Base-by-base conservation (phyloP, 2,113 vertebrate genomes). In the Phyllostomus discolor region DNA sequence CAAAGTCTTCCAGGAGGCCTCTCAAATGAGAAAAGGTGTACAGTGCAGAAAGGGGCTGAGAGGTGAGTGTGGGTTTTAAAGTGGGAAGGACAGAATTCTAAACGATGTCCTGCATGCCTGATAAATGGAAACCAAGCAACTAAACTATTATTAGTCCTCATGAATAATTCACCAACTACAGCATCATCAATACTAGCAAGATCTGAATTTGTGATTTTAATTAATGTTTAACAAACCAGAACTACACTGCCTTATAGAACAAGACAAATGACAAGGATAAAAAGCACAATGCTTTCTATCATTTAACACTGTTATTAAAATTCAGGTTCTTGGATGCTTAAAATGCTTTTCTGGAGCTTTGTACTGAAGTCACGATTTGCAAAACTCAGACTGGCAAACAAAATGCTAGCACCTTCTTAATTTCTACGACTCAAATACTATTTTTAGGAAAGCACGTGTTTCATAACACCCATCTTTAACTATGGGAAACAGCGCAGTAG, bases 161-260 rank as follows among this genome's bases (percentile, higher is more conserved):
- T 97, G 95, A 97, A 97, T 96, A 96, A 97, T 97, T 96, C 94
- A 96, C 95, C 62, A 94, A 90, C 83, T 57, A 91, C 79, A 86
- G 81, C 62, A 64, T 96, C 95, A 96, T 94, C 96, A 93, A 84
- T 96, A 96, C 54, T 70, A 94, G 78, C 88, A 96, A 89, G 82
- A 93, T 84, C 78, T 88, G 94, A 96, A 96, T 96, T 87, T 96
- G 95, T 96, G 89, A 97, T 94, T 97, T 97, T 97, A 96, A 97
- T 97, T 97, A 97, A 97, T 96, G 95, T 96, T 98, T 97, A 97
- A 97, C 91, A 96, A 98, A 93, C 82, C 73, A 95, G 94, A 97
- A 97, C 96, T 91, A 88, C 86, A 91, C 48, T 95, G 93, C 73
- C 54, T 94, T 97, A 91, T 54, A 91, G 48, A 92, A 94, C 91